Conservation (phyloP, 2,797 vertebrate species). For the Loriculus beryllinus region DNA sequence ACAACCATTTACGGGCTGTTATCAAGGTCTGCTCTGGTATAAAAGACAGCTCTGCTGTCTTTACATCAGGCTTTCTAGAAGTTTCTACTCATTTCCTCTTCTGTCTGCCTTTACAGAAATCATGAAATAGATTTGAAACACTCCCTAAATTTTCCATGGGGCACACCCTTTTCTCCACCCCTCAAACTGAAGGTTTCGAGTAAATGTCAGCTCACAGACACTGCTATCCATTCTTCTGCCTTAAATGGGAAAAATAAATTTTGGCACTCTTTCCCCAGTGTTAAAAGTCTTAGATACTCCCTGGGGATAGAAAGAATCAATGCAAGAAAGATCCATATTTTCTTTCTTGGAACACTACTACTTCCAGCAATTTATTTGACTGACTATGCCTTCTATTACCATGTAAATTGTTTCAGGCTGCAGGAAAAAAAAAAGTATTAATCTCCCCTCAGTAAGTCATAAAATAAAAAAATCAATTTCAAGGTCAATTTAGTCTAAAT, state of each 20-base stretch:
- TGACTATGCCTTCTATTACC: slow-evolving; percentile 77
- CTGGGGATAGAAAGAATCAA: slow-evolving; percentile 66
- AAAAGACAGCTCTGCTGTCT: not conserved
- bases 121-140: not conserved
- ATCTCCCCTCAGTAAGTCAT: slow-evolving; percentile 80
- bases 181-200: not conserved
- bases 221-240: slow-evolving; percentile 3
- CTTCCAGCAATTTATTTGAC: slow-evolving; percentile 79
- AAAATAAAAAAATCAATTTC: slow-evolving; percentile 87
- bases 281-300: slow-evolving; percentile 68
- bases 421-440: slow-evolving; percentile 70
- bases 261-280: slow-evolving; percentile 51
- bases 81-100: not conserved
- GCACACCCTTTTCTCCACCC: not conserved
- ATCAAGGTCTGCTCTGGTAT: not conserved
- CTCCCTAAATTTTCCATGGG: not conserved
- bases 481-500: slow-evolving; percentile 84
- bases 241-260: slow-evolving; percentile 70
- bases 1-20: not conserved
- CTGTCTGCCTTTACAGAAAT: not conserved
- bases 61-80: not conserved
- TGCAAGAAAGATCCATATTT: slow-evolving; percentile 63
- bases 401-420: slow-evolving; percentile 80
- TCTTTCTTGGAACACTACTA: slow-evolving; percentile 65
- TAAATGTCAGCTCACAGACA: slow-evolving; percentile 28